Conservation (phyloP, 2,888 invertebrate genomes). For the Marronus borbonicus region DNA sequence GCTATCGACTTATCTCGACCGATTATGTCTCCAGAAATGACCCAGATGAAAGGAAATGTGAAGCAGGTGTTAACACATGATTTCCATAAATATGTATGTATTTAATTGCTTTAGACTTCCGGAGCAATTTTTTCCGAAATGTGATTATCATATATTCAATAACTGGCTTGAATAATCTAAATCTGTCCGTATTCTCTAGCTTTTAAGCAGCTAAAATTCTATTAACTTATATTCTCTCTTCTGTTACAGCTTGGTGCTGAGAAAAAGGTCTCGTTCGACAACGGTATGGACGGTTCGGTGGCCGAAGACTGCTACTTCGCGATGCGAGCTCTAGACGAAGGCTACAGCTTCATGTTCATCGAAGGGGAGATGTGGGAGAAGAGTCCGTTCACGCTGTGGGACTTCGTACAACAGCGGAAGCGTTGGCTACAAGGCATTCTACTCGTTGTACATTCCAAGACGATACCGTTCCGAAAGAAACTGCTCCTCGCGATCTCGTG, state of each 20-base stretch:
- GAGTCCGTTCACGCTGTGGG: conserved; percentile 94
- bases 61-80: too few species aligned
- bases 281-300: conserved; percentile 96
- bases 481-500: conserved; percentile 88
- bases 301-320: conserved; percentile 98
- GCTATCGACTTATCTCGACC: too few species aligned
- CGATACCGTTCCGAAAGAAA: conserved; percentile 86
- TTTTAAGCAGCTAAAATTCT: too few species aligned
- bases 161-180: too few species aligned
- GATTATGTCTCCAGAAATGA: too few species aligned
- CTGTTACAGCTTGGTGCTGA: conserved; percentile 87
- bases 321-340: conserved; percentile 93
- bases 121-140: too few species aligned
- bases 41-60: too few species aligned
- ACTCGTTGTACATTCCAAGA: conserved; percentile 89
- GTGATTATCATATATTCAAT: too few species aligned
- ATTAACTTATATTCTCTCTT: too few species aligned
- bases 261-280: conserved; percentile 93
- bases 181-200: too few species aligned
- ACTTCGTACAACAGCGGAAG: conserved; percentile 96
- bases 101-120: too few species aligned
- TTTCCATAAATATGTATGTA: too few species aligned
- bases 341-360: conserved; percentile 94
- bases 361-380: conserved; percentile 99
- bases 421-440: conserved; percentile 96